Conservation (phyloP, 2,113 vertebrate species). For the Kobus ellipsiprymnus region DNA sequence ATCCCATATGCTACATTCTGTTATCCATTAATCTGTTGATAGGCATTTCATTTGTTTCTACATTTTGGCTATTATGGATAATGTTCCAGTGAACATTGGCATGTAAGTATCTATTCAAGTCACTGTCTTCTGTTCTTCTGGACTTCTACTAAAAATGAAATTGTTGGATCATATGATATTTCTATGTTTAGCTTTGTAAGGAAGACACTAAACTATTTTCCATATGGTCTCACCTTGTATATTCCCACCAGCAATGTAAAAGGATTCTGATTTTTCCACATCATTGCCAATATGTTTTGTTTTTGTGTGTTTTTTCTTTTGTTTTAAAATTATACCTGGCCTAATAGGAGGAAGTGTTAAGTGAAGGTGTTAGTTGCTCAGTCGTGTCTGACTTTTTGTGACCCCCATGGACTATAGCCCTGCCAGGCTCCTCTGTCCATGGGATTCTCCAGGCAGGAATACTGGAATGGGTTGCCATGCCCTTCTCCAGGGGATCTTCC, state of each 20-base stretch:
- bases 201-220: not conserved
- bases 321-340: not conserved
- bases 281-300: not conserved
- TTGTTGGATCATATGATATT: not conserved
- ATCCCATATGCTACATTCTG: not conserved
- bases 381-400: not conserved
- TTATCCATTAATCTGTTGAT: not conserved
- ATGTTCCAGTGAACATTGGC: not conserved
- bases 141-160: not conserved
- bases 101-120: not conserved
- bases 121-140: not conserved
- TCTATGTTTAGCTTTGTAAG: not conserved
- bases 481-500: not conserved
- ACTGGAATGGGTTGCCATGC: not conserved
- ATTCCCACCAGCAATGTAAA: not conserved
- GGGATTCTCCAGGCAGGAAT: not conserved
- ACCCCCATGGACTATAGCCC: not conserved
- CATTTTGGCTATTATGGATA: not conserved
- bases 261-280: not conserved
- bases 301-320: not conserved
- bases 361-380: not conserved
- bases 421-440: not conserved
- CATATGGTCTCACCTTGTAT: not conserved
- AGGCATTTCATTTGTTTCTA: not conserved
- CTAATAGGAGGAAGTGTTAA: not conserved